Conservation (phyloP, 2,113 vertebrate species). For the Hypocryptadius cinnamomeus region DNA sequence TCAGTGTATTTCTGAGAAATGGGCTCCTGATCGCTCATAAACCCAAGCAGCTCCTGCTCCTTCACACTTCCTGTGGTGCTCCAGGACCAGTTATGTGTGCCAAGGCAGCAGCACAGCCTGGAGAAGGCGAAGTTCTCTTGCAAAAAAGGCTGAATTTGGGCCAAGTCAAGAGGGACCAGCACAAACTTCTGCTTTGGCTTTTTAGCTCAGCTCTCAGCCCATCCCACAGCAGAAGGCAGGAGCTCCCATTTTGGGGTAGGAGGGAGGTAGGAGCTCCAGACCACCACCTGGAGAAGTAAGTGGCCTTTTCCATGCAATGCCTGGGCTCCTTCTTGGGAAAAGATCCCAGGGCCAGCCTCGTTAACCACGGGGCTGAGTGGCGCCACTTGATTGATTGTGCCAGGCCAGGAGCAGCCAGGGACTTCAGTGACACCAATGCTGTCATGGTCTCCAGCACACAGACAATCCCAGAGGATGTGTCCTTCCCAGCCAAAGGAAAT, state of each 20-base stretch:
- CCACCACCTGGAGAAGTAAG: not conserved
- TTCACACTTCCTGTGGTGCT: not conserved
- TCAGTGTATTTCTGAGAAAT: slow-evolving; percentile 11
- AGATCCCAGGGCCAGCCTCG: not conserved
- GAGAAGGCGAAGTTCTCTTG: not conserved
- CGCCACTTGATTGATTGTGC: slow-evolving; percentile 13
- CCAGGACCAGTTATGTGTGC: not conserved
- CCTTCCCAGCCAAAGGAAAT: not conserved
- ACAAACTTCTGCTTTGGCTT: not conserved
- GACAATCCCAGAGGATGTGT: not conserved
- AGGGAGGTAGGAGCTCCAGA: not conserved
- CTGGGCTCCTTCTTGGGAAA: not conserved
- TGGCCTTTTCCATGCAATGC: not conserved
- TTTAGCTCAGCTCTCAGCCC: not conserved
- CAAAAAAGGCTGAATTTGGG: not conserved
- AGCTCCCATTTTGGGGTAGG: not conserved
- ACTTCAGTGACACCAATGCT: not conserved
- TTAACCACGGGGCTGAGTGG: not conserved
- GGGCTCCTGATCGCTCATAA: not conserved
- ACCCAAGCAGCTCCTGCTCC: not conserved
- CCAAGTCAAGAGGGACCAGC: not conserved
- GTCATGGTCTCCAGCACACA: slow-evolving; percentile 35
- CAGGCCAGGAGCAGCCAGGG: not conserved
- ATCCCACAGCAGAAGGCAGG: not conserved
- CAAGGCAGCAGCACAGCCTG: not conserved